Base-by-base conservation (phyloP, 1,140 invertebrate species). In the Pogonomyrmex californicus region DNA sequence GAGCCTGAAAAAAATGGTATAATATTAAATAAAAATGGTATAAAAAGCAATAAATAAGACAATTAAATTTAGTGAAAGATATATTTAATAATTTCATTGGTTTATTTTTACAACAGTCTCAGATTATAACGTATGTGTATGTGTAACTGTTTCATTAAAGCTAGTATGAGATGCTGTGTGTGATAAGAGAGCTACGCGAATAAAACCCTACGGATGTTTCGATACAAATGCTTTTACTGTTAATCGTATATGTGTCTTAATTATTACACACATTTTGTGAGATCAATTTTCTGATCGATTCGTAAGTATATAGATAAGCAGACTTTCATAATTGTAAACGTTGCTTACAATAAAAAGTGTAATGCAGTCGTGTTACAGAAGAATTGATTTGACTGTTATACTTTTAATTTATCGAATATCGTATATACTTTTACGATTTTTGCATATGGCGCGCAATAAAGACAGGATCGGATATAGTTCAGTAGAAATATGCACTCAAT, bases 391-490 rank as follows among this genome's bases (percentile, higher is more conserved):
- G n/a, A 81, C 12, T 79, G 30, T 54, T 70, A 30, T 10, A 79
- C n/a, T 6, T 51, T 47, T 6, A 41, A 23, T 54, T 14, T 5
- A 54, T 51, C 6, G 6, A 83, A 33, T 60, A 49, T 79, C 10
- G 14, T 30, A 65, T 38, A 7, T 60, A 44, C 5, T 36, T 17
- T 47, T 44, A 85, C 36, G 79, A 89, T 56, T 76, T 36, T 85
- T 62, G 33, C 71, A 85, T 62, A 90, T 90, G 88, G 85, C 88
- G 88, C 88, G 63, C 58, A 86, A 62, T 87, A 90, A 79, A 83
- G 68, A 86, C 51, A 23, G 23, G 23, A 44, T 81, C 36, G 75
- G 58, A 44, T 89, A 89, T 12, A 78, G 38, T 90, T 76, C 56
- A 76, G 70, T 86, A 89, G 71, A 89, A 89, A 87, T 87, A 70